phyloP scores from a whole-genome alignment of 2,797 vertebrate species.

The Neoniphon sammara region DNA sequence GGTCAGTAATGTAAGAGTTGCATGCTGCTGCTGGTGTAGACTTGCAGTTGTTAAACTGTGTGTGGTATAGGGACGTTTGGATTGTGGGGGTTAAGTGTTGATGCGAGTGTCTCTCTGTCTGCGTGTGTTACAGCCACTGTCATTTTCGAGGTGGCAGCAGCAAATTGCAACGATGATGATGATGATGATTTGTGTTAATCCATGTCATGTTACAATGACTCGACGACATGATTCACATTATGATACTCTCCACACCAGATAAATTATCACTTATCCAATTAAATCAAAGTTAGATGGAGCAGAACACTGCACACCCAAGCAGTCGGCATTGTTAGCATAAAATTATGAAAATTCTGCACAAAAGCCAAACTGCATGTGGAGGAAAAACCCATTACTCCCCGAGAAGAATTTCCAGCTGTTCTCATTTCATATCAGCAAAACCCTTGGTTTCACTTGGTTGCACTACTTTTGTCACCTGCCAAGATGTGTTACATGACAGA shows the following conservation, averaged over 20 bases:
- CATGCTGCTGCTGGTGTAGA: slow-evolving; percentile 16
- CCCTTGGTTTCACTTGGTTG: slow-evolving; percentile 32
- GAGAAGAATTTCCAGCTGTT: slow-evolving; percentile 50
- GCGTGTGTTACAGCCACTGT: slow-evolving; percentile 54
- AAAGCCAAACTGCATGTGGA: slow-evolving; percentile 36
- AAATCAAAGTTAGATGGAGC: slow-evolving; percentile 62
- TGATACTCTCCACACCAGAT: slow-evolving; percentile 59
- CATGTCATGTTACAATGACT: slow-evolving; percentile 71
- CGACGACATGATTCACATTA: slow-evolving; percentile 71
- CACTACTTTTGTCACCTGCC: slow-evolving; percentile 14
- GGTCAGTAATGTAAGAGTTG: slow-evolving; percentile 52
- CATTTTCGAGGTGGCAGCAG: slow-evolving; percentile 62
- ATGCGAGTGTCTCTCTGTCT: slow-evolving; percentile 50
- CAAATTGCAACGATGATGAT: slow-evolving; percentile 59
- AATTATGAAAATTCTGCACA: slow-evolving; percentile 60
- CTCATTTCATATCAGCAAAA: slow-evolving; percentile 33
- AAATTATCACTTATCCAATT: slow-evolving; percentile 77
- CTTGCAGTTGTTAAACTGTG: slow-evolving; percentile 4
- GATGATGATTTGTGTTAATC: slow-evolving; percentile 70
- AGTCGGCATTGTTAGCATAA: slow-evolving; percentile 57
- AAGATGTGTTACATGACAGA: not conserved
- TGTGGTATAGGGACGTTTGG: slow-evolving; percentile 33
- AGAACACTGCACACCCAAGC: slow-evolving; percentile 46
- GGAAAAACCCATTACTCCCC: slow-evolving; percentile 57
- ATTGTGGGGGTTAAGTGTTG: slow-evolving; percentile 48